These are phyloP conservation scores for Scaptomyza cyrtandrae DNA, from an alignment of 2,888 invertebrate genomes.

Conservation along the genomic window DNA sequence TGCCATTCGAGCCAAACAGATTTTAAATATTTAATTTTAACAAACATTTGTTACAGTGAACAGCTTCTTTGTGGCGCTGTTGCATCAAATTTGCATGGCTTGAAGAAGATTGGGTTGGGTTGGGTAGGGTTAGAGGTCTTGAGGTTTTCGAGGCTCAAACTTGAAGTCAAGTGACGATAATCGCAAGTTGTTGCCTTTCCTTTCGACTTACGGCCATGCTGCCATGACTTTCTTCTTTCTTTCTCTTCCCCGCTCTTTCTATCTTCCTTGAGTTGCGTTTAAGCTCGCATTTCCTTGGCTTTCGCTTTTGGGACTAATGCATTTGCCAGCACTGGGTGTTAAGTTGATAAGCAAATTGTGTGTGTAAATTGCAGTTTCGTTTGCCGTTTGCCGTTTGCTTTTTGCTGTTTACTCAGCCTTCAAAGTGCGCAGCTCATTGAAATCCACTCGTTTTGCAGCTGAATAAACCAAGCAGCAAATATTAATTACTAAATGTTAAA, in stretches of 20 bases:
- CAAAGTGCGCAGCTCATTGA: conserved; percentile 35
- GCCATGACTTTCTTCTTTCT: too few relatives aligned
- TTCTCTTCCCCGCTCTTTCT: not conserved
- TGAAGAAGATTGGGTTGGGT: not conserved
- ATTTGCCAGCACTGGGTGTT: conserved; percentile 38
- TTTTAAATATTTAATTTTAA: too few relatives aligned
- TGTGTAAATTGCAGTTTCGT: conserved; percentile 57
- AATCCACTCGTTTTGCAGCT: conserved; percentile 61
- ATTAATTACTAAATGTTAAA: conserved; percentile 43
- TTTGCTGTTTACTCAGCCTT: conserved; percentile 36
- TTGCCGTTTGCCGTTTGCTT: conserved; percentile 38
- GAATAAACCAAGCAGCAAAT: conserved; percentile 49
- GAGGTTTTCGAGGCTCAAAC: conserved; percentile 16
- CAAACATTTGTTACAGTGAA: not conserved
- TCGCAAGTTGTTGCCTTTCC: conserved; percentile 53
- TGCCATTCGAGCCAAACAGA: too few relatives aligned
- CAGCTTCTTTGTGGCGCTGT: conserved; percentile 26
- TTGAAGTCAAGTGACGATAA: conserved; percentile 77
- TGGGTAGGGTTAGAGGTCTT: not conserved
- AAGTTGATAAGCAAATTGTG: conserved; percentile 67
- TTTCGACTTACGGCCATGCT: conserved; percentile 2
- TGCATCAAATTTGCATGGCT: conserved; percentile 72
- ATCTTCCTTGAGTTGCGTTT: not conserved
- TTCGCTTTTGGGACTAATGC: conserved; percentile 56
- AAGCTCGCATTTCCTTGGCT: conserved; percentile 12